phyloP scores from a whole-genome alignment of 2,888 invertebrate species.

The Lagria hirta region DNA sequence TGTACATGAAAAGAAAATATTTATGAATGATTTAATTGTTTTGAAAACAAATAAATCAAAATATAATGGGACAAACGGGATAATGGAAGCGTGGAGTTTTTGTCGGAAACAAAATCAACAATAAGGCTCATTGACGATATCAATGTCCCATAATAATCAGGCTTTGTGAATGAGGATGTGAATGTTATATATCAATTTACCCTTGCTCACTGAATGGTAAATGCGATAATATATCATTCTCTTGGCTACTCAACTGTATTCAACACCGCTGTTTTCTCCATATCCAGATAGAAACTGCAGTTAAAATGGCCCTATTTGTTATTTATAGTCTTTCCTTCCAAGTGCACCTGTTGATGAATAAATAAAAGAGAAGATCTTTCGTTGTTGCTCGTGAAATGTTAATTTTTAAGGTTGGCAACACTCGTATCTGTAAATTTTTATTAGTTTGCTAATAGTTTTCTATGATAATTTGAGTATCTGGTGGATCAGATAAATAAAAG shows the following conservation, averaged over 20 bases:
- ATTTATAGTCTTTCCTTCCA: too few species aligned
- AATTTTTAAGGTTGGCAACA: too few species aligned
- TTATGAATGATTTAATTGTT: conserved; percentile 29
- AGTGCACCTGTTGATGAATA: too few species aligned
- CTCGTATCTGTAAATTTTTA: too few species aligned
- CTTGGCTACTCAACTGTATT: conserved; percentile 38
- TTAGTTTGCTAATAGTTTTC: too few species aligned
- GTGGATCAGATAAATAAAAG: too few species aligned
- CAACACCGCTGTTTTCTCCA: conserved; percentile 32
- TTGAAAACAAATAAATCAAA: conserved; percentile 23
- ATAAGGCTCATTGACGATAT: conserved; percentile 40
- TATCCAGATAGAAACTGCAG: conserved; percentile 14
- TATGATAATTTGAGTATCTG: too few species aligned
- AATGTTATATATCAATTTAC: conserved; percentile 45
- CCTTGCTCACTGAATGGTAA: conserved; percentile 44
- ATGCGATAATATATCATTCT: conserved; percentile 44
- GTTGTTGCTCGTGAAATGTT: too few species aligned
- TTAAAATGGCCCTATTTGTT: too few species aligned
- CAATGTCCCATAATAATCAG: conserved; percentile 42
- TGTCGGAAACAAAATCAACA: conserved; percentile 32
- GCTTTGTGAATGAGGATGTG: conserved; percentile 42
- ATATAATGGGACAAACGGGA: conserved; percentile 13
- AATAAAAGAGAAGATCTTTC: too few species aligned
- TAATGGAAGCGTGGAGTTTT: conserved; percentile 19
- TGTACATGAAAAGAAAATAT: too few species aligned